Base-by-base conservation (phyloP, 1,140 invertebrate genomes). In the Neuroterus valhalla region DNA sequence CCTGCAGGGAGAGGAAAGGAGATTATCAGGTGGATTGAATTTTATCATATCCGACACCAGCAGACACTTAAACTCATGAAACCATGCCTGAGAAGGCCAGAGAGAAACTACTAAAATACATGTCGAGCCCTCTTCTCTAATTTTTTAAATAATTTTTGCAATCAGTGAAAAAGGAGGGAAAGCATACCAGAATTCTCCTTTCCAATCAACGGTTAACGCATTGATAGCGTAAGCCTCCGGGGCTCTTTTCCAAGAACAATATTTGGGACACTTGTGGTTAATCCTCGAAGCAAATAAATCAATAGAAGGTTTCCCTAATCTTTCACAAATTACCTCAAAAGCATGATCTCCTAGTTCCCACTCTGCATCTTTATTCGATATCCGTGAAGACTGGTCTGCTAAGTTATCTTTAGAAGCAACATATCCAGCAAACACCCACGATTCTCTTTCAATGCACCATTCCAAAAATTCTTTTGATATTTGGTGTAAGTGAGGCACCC, bases 181-280 rank as follows among this genome's bases (percentile, higher is more conserved):
- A 2, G 68, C 76, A 31, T 74, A 78, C 12, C 69, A 75, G 44
- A 67, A 72, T 12, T 4, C 11, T 2, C 62, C n/a, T 31, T 52
- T 17, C 72, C 72, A 74, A 14, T 62, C 44, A 17, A 45, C 11
- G 21, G 79, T 74, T 66, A 82, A 81, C 4, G 79, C 77, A 43
- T 82, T 74, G 5, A 81, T 74, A 5, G 71, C 45, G 5, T 74
- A 45, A 2, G 80, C 71, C 1, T 71, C 62, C 21, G 77, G 68
- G 38, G 82, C 80, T 38, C 38, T 70, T 42, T 71, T 38, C 78
- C 83, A 82, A 2, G 81, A 80, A 62, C 74, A 74, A 73, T 74
- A 85, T 44, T 46, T 69, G 31, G 67, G 11, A 68, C 81, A 84
- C 73, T 85, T n/a, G n/a, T n/a, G n/a, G n/a, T n/a, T n/a, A n/a